Evolutionary conservation across 1,140 invertebrate genomes (phyloP), one percentile per base, ranked within the genome.

Genomic region (Drosophila orena): DNA sequence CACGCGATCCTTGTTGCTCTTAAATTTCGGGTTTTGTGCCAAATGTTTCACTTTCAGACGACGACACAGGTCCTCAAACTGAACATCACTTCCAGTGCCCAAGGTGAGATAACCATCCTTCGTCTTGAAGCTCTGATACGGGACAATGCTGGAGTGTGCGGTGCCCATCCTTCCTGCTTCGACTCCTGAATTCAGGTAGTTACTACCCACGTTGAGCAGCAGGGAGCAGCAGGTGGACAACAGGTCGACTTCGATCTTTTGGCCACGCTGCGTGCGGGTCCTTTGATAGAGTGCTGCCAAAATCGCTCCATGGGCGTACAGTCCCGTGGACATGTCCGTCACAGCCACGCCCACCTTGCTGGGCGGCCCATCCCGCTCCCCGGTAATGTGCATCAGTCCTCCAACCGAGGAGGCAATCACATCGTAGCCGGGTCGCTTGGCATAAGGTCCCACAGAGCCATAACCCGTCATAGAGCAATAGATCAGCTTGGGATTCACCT

Each of bases 401-500:
- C 98, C 98, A 58, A 98, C 93, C 0, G 97, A 98, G 8, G 98
- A 96, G 12, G 97, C 98, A 73, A 99, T 98, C 1, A 99, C 97
- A 93, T 99, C 98, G 93, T 99, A 99, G 56, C 98, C 98, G 20
- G 97, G 96, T 81, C 96, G 95, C 50, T 95, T 94, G 3, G 93
- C 93, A 93, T 99, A 99, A 0, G 98, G 98, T 2, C 98, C 98
- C 47, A 94, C 93, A 1, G 95, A 94, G 0, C 98, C 98, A 93
- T 97, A 99, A 0, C 98, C 98, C 65, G 97, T 98, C 38, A 99
- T 94, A 0, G 98, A 98, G 93, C 98, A 98, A 88, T 99, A 99
- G 61, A 99, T 96, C 11, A 99, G 93, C 43, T 94, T 93, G 0
- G 97, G 97, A 64, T 97, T 96, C 8, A 97, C 81, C 56, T 93